Evolutionary conservation across 2,113 vertebrate genomes (phyloP).

Genomic region (Esox niger): DNA sequence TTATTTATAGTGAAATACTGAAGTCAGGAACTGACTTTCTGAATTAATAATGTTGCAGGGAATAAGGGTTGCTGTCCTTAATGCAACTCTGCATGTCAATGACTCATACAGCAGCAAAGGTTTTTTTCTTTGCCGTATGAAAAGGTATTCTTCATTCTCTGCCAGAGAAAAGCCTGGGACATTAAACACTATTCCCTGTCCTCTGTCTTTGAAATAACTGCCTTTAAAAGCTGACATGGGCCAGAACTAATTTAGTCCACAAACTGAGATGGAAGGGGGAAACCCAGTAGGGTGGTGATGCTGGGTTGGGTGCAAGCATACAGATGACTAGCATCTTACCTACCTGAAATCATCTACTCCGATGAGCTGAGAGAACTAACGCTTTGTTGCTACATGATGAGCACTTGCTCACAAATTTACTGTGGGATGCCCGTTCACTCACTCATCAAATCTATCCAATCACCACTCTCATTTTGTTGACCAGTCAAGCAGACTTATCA

Average conservation of each 20-base stretch:
- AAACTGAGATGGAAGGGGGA: background rate
- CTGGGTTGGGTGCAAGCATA: no score
- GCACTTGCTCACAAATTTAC: no score
- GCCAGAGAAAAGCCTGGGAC: background rate
- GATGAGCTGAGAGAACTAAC: no score
- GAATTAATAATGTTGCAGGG: conserved; percentile 22
- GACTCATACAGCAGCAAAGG: background rate
- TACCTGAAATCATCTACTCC: no score
- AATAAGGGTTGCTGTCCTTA: conserved; percentile 4
- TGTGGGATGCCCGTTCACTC: no score
- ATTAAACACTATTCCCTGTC: background rate
- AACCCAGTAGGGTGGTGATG: no score
- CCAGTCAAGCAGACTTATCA: no score
- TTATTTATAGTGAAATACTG: conserved; percentile 4
- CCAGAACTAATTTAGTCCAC: background rate
- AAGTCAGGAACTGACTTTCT: conserved; percentile 1
- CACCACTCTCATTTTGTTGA: no score
- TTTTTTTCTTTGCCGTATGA: conserved; percentile 12
- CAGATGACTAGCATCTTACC: no score
- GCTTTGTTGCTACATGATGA: no score
- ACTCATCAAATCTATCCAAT: no score
- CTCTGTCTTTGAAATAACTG: background rate
- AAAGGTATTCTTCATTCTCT: conserved; percentile 23
- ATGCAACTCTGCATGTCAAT: conserved; percentile 17
- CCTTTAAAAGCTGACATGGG: background rate